Evolutionary conservation across 2,888 invertebrate genomes (phyloP), one percentile per base, ranked within the genome.

Genomic region (Drosophila rubida): DNA sequence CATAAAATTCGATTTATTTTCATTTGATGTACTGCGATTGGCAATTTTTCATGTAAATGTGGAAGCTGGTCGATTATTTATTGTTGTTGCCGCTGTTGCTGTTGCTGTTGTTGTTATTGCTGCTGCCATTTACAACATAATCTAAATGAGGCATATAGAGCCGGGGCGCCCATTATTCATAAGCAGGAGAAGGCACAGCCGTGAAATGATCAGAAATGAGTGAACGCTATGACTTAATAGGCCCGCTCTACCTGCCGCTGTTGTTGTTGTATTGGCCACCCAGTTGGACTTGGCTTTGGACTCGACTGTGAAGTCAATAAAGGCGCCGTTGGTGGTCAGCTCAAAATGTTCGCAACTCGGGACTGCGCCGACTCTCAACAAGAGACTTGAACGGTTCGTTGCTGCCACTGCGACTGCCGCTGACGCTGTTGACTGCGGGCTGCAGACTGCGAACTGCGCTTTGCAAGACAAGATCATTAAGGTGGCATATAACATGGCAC

Each of bases 401-500:
- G 37, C 59, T 25, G 44, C 49, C 37, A 37, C 51, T 13, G 61
- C 23, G n/a, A 53, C 53, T 27, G 63, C 57, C 19, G 67, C 48
- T 14, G 54, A 9, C 35, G 54, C 46, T 46, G 72, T 48, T 46
- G 58, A 44, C 45, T 14, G 35, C 67, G 44, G 55, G 13, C 45
- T 13, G 35, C 64, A 42, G 60, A 44, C 45, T 60, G 73, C 51
- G 42, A 58, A 58, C 75, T 65, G 72, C 68, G 69, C 75, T 66
- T 65, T 63, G 78, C 80, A 85, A 88, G 90, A 90, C 89, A 90
- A 89, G 89, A 90, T 90, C 90, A 90, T 90, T 90, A 90, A 90
- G 89, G 87, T 90, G 89, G 89, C 90, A 90, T 81, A 89, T 87
- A 85, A 87, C 87, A 87, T 87, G 85, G 85, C 85, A 86, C 83